These are phyloP conservation scores for Dendronephthya gigantea DNA, from an alignment of 64 coral and sea anemone species.

Conservation along the genomic window DNA sequence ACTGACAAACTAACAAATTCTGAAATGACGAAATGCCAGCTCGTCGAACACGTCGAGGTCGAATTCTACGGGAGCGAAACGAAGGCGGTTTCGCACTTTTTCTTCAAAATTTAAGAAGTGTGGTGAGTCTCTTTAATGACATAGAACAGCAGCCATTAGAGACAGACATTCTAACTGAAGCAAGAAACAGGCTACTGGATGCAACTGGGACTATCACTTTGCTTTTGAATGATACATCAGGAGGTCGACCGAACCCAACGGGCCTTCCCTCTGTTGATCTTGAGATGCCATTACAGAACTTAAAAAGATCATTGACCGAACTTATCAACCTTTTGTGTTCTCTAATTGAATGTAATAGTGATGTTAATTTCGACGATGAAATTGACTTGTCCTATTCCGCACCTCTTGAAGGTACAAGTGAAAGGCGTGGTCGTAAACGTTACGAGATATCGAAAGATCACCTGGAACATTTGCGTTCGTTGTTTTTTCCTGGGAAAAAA, in stretches of 20 bases:
- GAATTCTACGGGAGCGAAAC: background rate
- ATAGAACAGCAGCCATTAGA: background rate
- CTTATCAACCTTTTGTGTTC: background rate
- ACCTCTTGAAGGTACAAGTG: slow-evolving; percentile 20
- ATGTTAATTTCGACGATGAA: slow-evolving; percentile 13
- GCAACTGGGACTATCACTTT: slow-evolving; percentile 22
- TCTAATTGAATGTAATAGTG: slow-evolving; percentile 2
- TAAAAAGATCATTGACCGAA: slow-evolving; percentile 17
- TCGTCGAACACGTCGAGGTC: background rate
- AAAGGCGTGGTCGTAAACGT: slow-evolving; percentile 24
- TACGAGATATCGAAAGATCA: slow-evolving; percentile 42
- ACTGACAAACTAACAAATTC: no score
- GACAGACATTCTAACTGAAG: background rate
- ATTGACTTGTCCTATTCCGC: slow-evolving; percentile 24
- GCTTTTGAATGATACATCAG: background rate
- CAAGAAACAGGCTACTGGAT: slow-evolving; percentile 21
- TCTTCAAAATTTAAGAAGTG: slow-evolving; percentile 1
- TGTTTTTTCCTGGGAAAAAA: slow-evolving; percentile 71
- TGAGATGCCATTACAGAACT: slow-evolving; percentile 21
- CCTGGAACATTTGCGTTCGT: slow-evolving; percentile 43
- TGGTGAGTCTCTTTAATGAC: background rate
- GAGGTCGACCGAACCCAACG: background rate
- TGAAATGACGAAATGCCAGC: background rate
- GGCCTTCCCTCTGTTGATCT: slow-evolving; percentile 15
- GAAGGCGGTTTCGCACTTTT: slow-evolving; percentile 9